These are phyloP conservation scores for Lamellibrachia satsuma DNA, from an alignment of 2,888 invertebrate species.

Conservation along the genomic window DNA sequence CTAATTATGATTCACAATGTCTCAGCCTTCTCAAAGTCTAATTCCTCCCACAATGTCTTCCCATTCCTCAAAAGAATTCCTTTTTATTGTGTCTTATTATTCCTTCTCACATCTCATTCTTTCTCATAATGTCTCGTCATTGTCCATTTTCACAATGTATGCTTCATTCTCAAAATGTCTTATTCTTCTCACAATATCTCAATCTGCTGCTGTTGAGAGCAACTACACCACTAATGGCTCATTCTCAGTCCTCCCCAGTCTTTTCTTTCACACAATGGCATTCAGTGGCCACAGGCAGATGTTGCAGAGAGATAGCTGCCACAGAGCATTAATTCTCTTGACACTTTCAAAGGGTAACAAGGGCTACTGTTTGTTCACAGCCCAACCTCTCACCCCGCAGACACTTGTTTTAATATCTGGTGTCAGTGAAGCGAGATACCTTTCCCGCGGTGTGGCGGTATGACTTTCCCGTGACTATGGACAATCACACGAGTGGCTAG, in stretches of 20 bases:
- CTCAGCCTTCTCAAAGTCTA: background rate
- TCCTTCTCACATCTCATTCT: background rate
- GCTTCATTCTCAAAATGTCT: background rate
- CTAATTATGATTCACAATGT: background rate
- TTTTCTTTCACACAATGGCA: background rate
- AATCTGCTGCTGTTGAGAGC: background rate
- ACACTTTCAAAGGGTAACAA: conserved; percentile 11
- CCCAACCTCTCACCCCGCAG: background rate
- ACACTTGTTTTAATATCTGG: conserved; percentile 13
- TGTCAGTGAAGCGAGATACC: background rate
- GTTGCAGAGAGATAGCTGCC: background rate
- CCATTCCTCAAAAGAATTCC: background rate
- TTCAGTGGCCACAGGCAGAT: background rate
- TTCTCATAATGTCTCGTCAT: background rate
- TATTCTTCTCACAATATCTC: background rate
- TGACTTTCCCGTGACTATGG: background rate
- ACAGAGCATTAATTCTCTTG: background rate
- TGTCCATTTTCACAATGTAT: background rate
- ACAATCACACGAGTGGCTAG: background rate
- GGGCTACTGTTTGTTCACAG: background rate
- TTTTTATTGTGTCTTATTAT: background rate
- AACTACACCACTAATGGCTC: background rate
- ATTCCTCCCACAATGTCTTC: background rate
- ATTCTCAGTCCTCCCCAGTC: background rate
- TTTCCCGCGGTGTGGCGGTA: background rate